Base-by-base conservation (phyloP, 2,888 invertebrate species). In the Myathropa florea region DNA sequence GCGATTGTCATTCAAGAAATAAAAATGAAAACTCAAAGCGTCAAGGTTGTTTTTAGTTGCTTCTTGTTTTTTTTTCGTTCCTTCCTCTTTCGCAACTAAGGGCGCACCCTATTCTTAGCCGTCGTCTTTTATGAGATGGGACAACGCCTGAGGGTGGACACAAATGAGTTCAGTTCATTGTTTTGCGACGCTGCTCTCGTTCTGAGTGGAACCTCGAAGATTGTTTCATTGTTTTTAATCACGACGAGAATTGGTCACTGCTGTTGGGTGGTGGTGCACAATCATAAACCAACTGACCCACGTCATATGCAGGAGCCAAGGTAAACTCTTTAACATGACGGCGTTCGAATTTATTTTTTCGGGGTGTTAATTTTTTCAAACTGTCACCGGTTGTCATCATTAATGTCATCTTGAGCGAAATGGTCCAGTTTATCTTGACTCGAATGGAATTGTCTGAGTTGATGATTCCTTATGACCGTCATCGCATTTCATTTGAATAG, bases 111-210 rank as follows among this genome's bases (percentile, higher is more conserved):
- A 46, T 46, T 46, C 46, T 46, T 46, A 7, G 46, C n/a, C 18
- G 18, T 18, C 7, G 7, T 46, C 46, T 18, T 18, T 46, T 18
- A 18, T 46, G 33, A 33, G 33, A 12, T 12, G 33, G 18, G 46
- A n/a, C 39, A 30, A 12, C 55, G 67, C 67, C 36, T 30, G 55
- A 55, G 67, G 67, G 18, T 7, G 21, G 67, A 68, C 30, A 55
- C 18, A 68, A 68, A 68, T 65, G 46, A 65, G 55, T 68, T 68
- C 55, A 55, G 30, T 55, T 55, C 30, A 55, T 68, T 68, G 55
- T 68, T 68, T 21, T 68, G 12, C 28, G 39, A 9, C 21, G 6
- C 21, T 3, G 18, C 21, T 4, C 46, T 18, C 18, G 26, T 21
- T 33, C 36, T 63, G 63, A 46, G 65, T 65, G 65, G 46, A 39